Base-by-base conservation (phyloP, 2,797 vertebrate species). In the Rhynchotus rufescens region DNA sequence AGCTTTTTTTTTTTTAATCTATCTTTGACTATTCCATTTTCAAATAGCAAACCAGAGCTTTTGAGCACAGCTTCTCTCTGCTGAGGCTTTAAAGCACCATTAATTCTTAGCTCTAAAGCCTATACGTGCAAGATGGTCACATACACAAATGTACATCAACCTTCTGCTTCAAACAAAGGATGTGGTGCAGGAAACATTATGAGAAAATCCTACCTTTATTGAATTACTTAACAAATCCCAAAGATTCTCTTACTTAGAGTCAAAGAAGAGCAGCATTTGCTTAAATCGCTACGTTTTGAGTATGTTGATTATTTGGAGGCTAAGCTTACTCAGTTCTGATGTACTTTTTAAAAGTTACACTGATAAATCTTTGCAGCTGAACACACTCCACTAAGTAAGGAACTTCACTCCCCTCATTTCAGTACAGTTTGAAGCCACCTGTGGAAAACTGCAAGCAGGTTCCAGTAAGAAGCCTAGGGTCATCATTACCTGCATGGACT, bases 11-110 rank as follows among this genome's bases (percentile, higher is more conserved):
- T 92, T 80, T 80, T 75, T 51, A 93, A 94, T 91, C 86, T 90
- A 92, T 90, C 87, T 95, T 92, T 80, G 82, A 64, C 86, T 97
- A 93, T 82, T 97, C 89, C 84, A 85, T 96, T 97, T 97, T 97
- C 92, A 91, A 88, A 90, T 90, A 97, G 94, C 96, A 96, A 96
- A 95, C 30, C 30, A 90, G 65, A 73, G 54, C 65, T 92, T 96
- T 96, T 96, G 78, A 92, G 61, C 80, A 92, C 25, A 95, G 90
- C 89, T 84, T 57, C 62, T 93, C 88, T 94, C 90, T 96, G 74
- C 84, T 74, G 61, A 80, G 62, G 59, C 95, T 95, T 95, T 81
- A 90, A 93, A 97, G 86, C 38, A 66, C 56, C 74, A 92, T 94
- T 95, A 89, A 94, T 95, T 97, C 92, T 93, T 79, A 93, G 74